A percentile compares a stretch with the other conserved stretches of the same genome.
phyloP scores from a whole-genome alignment of 1,140 invertebrate genomes.

The Triops longicaudatus region DNA sequence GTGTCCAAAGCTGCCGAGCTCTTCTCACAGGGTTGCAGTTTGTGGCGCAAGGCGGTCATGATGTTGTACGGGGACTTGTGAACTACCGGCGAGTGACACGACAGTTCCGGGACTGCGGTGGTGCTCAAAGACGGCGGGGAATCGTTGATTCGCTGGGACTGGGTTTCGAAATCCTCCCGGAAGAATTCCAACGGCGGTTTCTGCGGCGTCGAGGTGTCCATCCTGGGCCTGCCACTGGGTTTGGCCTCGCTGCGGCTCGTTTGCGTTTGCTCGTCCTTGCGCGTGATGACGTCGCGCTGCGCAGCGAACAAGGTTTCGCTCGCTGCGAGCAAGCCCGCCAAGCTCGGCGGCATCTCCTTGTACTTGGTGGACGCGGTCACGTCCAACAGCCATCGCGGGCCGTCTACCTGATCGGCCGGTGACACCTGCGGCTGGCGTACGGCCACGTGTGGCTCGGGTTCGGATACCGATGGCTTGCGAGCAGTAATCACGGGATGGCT shows the following conservation, averaged over 20 bases:
- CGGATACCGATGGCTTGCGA: not conserved
- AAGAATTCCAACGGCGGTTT: not conserved
- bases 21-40: not conserved
- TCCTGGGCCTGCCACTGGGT: not conserved
- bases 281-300: not conserved
- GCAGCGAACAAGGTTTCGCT: not conserved
- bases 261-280: not conserved
- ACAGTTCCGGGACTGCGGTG: not conserved
- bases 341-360: not conserved
- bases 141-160: not conserved
- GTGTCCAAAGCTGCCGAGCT: not conserved
- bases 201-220: not conserved
- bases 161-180: not conserved
- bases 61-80: not conserved
- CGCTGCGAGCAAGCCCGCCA: not conserved
- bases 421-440: not conserved
- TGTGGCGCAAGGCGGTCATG: not conserved
- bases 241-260: not conserved
- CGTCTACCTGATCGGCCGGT: not conserved
- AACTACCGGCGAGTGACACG: not conserved
- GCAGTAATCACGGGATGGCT: not conserved
- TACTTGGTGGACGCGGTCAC: constrained; percentile 19
- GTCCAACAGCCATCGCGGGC: not conserved
- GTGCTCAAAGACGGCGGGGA: not conserved
- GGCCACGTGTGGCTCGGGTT: not conserved